Base-by-base conservation (phyloP, 2,797 vertebrate genomes). In the Myotis pilosus region DNA sequence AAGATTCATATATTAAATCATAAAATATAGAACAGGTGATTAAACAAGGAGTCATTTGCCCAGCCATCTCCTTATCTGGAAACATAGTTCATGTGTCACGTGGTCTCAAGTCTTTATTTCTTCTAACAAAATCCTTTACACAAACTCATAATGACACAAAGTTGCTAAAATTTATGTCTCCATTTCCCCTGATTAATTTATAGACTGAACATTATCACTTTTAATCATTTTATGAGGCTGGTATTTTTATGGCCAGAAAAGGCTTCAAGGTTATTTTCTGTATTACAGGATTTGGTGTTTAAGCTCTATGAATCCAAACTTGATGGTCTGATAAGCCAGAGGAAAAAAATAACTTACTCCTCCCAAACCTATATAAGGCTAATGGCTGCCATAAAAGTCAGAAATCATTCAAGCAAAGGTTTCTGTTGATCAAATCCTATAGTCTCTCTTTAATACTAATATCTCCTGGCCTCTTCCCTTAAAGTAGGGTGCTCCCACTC, bases 21-120 rank as follows among this genome's bases (percentile, higher is more conserved):
- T 97, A 97, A 97, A 97, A 97, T 96, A 97, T 97, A 97, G 96
- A 97, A 96, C 95, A 96, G 97, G 96, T 97, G 95, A 97, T 97
- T 97, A 97, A 97, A 96, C 81, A 96, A 93, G 90, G 57, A 97
- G 93, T 94, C 97, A 97, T 97, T 95, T 95, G 55, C 89, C 92
- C 90, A 94, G 76, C 69, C 86, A 92, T 57, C 66, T 96, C 86
- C 90, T 93, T 95, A 64, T 96, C 92, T 74, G 44, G 75, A 95
- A 93, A 80, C 55, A 85, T 44, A 93, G 95, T 92, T 95, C 95
- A 95, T 15, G 0, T 6, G 41, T 94, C 97, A 95, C 7, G 0
- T 94, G 91, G 55, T 44, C 64, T 92, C 53, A 94, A 80, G 88
- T 91, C 95, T 96, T 89, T 94, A 96, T 96, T 96, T 97, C 94